Percentiles rank a stretch among this genome's conserved stretches.
These are phyloP conservation scores for Philonicus albiceps DNA, from an alignment of 2,888 invertebrate species.

Conservation along the genomic window DNA sequence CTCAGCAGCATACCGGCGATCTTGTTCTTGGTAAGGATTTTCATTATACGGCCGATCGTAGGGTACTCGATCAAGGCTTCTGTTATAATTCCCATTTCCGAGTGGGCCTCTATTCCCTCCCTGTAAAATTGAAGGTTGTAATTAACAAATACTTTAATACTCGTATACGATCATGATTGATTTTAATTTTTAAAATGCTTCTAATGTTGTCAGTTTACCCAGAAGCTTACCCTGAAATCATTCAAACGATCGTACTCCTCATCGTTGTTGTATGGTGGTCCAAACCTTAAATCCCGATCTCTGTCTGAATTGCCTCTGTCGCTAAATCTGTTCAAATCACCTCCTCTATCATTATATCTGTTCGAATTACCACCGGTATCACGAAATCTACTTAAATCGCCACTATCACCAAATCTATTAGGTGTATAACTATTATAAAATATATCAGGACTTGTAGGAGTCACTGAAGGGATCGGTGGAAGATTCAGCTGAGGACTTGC, in stretches of 20 bases:
- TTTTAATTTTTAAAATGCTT: background rate
- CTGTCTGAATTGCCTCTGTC: slow-evolving; percentile 52
- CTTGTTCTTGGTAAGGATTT: slow-evolving; percentile 53
- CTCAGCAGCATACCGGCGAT: slow-evolving; percentile 59
- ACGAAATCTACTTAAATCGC: slow-evolving; percentile 51
- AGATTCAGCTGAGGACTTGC: slow-evolving; percentile 66
- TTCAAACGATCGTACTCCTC: slow-evolving; percentile 58
- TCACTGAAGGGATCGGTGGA: slow-evolving; percentile 64
- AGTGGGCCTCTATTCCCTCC: background rate
- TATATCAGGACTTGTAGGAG: slow-evolving; percentile 55
- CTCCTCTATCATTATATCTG: background rate
- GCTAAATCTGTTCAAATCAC: slow-evolving; percentile 51
- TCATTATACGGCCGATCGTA: background rate
- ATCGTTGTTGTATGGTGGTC: slow-evolving; percentile 60
- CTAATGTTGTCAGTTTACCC: background rate
- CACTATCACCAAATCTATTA: background rate
- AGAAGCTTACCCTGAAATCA: slow-evolving; percentile 57
- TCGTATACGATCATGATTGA: background rate
- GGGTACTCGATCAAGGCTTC: background rate
- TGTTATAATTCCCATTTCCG: background rate
- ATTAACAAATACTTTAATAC: background rate
- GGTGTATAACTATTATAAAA: slow-evolving; percentile 58
- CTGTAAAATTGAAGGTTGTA: background rate
- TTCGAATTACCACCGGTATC: slow-evolving; percentile 45
- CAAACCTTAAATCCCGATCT: slow-evolving; percentile 60